Evolutionary conservation across 2,113 vertebrate genomes (phyloP).

Genomic region (Alosa alosa): DNA sequence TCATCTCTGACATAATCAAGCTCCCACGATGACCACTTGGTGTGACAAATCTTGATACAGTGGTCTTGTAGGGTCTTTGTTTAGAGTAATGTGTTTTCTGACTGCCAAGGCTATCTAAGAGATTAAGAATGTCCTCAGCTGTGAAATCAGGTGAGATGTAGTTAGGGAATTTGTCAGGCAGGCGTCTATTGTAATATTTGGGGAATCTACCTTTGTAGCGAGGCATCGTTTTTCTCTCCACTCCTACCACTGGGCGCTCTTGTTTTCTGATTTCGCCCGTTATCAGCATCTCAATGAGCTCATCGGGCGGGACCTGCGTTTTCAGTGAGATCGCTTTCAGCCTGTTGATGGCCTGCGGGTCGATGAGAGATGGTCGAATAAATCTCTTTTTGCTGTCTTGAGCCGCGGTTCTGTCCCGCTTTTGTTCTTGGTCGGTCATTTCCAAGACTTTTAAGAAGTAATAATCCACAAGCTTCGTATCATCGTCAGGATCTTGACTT

Average conservation of each 20-base stretch:
- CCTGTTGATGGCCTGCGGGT: conserved; percentile 84
- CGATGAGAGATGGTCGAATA: conserved; percentile 77
- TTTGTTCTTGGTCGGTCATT: conserved; percentile 72
- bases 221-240: conserved; percentile 66
- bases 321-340: conserved; percentile 90
- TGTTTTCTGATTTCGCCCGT: conserved; percentile 83
- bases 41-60: conserved; percentile 68
- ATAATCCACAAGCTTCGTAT: conserved; percentile 84
- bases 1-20: conserved; percentile 74
- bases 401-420: conserved; percentile 66
- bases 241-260: conserved; percentile 66
- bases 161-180: conserved; percentile 69
- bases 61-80: conserved; percentile 76
- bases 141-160: conserved; percentile 82
- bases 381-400: conserved; percentile 74
- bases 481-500: conserved; percentile 77
- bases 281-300: conserved; percentile 91
- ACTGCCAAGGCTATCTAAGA: conserved; percentile 82
- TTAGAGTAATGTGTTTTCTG: conserved; percentile 79
- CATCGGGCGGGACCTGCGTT: conserved; percentile 93
- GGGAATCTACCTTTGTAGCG: conserved; percentile 78
- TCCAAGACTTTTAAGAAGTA: conserved; percentile 85
- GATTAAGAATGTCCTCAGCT: conserved; percentile 87
- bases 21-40: conserved; percentile 75
- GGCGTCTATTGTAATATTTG: conserved; percentile 76